Evolutionary conservation across 2,888 invertebrate genomes (phyloP).

Genomic region (Rhamnusium bicolor): DNA sequence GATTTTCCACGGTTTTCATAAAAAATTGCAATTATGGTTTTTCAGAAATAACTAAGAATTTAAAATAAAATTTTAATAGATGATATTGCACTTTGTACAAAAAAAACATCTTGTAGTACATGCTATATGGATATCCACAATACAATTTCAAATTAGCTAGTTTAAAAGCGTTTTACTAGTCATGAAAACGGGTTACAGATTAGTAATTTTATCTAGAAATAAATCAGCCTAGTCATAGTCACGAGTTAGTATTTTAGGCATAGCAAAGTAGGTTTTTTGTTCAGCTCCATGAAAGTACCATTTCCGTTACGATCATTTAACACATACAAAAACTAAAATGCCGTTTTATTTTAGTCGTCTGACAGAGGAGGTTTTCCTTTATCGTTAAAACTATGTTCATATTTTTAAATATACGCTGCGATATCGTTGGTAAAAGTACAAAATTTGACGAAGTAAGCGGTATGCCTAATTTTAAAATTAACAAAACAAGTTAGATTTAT

Average conservation of each 20-base stretch:
- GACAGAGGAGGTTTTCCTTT: neutral
- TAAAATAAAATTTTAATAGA: neutral
- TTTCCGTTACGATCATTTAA: conserved; percentile 15
- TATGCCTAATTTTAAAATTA: too few relatives aligned
- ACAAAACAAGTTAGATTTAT: too few relatives aligned
- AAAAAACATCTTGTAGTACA: neutral
- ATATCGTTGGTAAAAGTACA: neutral
- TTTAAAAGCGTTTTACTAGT: neutral
- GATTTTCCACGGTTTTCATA: neutral
- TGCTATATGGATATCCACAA: neutral
- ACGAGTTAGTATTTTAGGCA: conserved; percentile 15
- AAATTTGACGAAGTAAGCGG: too few relatives aligned
- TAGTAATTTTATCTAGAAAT: conserved; percentile 21
- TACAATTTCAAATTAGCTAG: neutral
- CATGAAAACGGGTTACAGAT: neutral
- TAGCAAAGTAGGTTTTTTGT: conserved; percentile 14
- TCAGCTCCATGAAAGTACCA: conserved; percentile 3
- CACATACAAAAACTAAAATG: conserved; percentile 10
- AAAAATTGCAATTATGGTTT: too few relatives aligned
- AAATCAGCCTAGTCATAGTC: conserved; percentile 8
- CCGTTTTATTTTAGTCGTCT: conserved; percentile 7
- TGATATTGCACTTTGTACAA: neutral
- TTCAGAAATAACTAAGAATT: too few relatives aligned
- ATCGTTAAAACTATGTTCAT: neutral
- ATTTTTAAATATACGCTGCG: neutral